Base-by-base conservation (phyloP, 2,888 invertebrate species). In the Tuberolachnus salignus region DNA sequence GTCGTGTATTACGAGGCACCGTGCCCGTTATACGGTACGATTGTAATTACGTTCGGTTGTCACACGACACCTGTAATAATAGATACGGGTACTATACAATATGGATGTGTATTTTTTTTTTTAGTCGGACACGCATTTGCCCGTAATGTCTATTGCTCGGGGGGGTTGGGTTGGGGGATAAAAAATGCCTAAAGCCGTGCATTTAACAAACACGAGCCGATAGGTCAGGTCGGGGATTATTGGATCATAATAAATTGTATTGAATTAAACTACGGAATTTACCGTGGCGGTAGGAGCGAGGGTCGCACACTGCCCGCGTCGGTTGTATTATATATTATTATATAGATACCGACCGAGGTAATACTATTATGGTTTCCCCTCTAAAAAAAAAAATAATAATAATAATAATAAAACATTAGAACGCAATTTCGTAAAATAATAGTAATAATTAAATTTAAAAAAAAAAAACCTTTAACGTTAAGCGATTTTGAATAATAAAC, bases 211-310 rank as follows among this genome's bases (percentile, higher is more conserved):
- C 66, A 78, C n/a, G 57, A 49, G 14, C 57, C 42, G 57, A 69
- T 67, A 59, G 57, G 67, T 49, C 21, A 57, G 67, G 67, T 78
- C 19, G 26, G 19, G 67, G 67, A 78, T 78, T 78, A 78, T 67
- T 78, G 75, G 75, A 78, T 78, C 67, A 67, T 78, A 78, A 78
- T 78, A 78, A 78, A 78, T 78, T 78, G 55, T 78, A 78, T 78
- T 59, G 67, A 55, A 75, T 75, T 75, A 67, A 57, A 61, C 49
- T 59, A 49, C 16, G n/a, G 26, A 26, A 26, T 34, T 26, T 4
- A 8, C 19, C 13, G 13, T 11, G 0, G 51, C 51, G 23, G n/a
- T 14, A n/a, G n/a, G n/a, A n/a, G n/a, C n/a, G n/a, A 6, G 13
- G 26, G 42, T 69, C n/a, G n/a, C n/a, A n/a, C n/a, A n/a, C n/a